Base-by-base conservation (phyloP, 2,888 invertebrate species). In the Branchellion lobata region DNA sequence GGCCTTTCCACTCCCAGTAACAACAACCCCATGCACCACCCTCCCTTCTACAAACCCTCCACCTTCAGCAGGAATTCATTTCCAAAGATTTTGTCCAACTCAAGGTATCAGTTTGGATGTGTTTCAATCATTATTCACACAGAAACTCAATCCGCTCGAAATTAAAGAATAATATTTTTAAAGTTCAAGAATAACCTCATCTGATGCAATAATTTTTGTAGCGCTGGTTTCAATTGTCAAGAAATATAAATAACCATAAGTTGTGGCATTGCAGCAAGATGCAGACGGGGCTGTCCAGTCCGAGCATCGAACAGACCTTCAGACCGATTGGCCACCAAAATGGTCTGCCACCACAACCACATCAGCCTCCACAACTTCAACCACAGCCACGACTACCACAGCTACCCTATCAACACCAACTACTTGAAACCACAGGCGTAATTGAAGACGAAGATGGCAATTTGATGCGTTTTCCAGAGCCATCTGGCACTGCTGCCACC, bases 401-500 rank as follows among this genome's bases (percentile, higher is more conserved):
- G 8, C 65, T 27, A 65, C 65, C 24, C n/a, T 21, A 29, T 11
- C 65, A 11, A 53, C 75, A 53, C 5, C 40, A 40, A 40, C 40
- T 40, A 40, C 61, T 5, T 14, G 24, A 57, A 18, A 57, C 61
- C 3, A 57, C 61, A 57, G n/a, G 24, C 5, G 21, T 8, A 3
- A 57, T 24, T 8, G 61, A 18, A 1, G 77, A 77, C 14, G 65
- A 14, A 0, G 34, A 61, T 33, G 65, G 53, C 5, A 57, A 77
- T n/a, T 31, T 77, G 14, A 77, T 77, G 27, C 77, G 29, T 24
- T 77, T 77, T 33, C 77, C 77, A 34, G 77, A 77, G n/a, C 33
- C 47, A 18, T 14, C 3, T n/a, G 14, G 40, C 8, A 14, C 8
- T 8, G 40, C 40, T 31, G 51, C 78, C 33, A 81, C 74, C n/a